Base-by-base conservation (phyloP, 2,888 invertebrate genomes). In the Thalpophila matura region DNA sequence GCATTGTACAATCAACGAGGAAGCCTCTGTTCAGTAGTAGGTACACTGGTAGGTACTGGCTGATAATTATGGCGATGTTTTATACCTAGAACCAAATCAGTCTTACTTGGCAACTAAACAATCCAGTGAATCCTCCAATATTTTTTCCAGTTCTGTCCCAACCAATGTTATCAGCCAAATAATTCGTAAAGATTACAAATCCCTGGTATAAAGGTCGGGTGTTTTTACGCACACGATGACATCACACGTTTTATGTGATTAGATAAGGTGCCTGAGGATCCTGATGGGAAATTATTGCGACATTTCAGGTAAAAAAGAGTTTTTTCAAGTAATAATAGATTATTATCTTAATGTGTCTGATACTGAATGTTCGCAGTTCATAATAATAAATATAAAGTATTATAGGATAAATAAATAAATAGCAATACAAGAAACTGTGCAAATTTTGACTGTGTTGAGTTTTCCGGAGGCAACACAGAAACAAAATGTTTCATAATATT, bases 111-210 rank as follows among this genome's bases (percentile, higher is more conserved):
- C 14, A 37, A 24, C 35, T 31, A 22, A 43, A 49, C 35, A 56
- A 47, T 31, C 12, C 24, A n/a, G 20, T 24, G 20, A 58, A 38
- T 59, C 26, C 24, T 63, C 50, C 62, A 60, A 71, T 64, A 67
- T 64, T 69, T 71, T 59, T 24, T 38, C 18, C 63, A 59, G 55
- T 59, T 43, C 50, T 35, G 60, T 46, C 67, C 68, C 55, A 60
- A 65, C 68, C 55, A 60, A 65, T 71, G 73, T 81, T 75, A 82
- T 81, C 76, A 71, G 51, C 45, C 42, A 50, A 64, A 79, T 80
- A 80, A 78, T 82, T 79, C 60, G 60, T 76, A 47, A 63, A 72
- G 83, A 81, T 81, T 74, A 78, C 64, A 78, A 76, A 78, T 65
- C 64, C 66, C 49, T 65, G 45, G 56, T 46, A 60, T 51, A 65